A percentile compares a stretch with the other conserved stretches of the same genome.
These are phyloP conservation scores for Acromyrmex heyeri DNA, from an alignment of 1,140 invertebrate genomes.

Conservation along the genomic window DNA sequence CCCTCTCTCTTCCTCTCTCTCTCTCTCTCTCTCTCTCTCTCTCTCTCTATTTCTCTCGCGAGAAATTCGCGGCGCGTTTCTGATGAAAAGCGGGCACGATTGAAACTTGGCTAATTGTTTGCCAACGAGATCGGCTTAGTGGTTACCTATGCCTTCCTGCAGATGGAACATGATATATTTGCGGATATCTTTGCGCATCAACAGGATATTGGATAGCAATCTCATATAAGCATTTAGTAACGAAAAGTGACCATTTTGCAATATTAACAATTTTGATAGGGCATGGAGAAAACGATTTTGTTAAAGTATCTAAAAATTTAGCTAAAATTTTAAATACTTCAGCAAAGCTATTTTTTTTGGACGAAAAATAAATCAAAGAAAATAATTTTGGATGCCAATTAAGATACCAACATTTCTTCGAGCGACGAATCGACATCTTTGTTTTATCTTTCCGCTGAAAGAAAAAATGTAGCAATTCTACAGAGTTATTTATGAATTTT, in stretches of 20 bases:
- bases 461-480: background rate
- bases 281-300: too few relatives aligned
- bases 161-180: background rate
- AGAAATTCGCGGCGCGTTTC: constrained; percentile 11
- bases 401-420: background rate
- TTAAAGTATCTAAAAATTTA: too few relatives aligned
- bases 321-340: too few relatives aligned
- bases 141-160: constrained; percentile 51
- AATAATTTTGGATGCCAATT: background rate
- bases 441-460: background rate
- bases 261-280: background rate
- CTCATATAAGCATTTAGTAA: background rate
- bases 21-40: too few relatives aligned
- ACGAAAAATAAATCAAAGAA: background rate
- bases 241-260: background rate
- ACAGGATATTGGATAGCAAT: background rate
- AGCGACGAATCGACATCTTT: background rate
- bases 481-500: constrained; percentile 1
- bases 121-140: constrained; percentile 69
- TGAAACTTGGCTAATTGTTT: constrained; percentile 82
- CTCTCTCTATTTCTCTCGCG: background rate
- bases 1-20: background rate
- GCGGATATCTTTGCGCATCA: constrained; percentile 10
- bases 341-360: too few relatives aligned
- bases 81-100: constrained; percentile 77